Conservation (phyloP, 2,797 vertebrate genomes). For the Antrozous pallidus region DNA sequence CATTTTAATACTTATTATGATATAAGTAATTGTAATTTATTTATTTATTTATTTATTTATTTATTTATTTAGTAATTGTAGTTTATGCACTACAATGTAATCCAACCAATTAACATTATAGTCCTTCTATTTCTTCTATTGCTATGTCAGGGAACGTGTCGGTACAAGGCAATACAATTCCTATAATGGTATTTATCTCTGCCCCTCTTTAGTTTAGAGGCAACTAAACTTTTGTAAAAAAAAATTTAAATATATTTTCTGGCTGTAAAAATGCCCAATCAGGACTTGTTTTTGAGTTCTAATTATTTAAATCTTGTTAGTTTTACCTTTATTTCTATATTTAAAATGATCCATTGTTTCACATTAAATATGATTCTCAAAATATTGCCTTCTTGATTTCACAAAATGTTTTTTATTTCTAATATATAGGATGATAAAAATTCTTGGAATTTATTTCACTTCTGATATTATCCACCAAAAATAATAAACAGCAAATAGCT, state of each 20-base stretch:
- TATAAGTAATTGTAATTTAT: neutral
- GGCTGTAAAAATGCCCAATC: neutral
- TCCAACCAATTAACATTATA: neutral
- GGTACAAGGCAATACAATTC: neutral
- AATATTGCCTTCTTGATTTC: neutral
- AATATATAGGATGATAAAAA: neutral
- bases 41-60: too few species aligned
- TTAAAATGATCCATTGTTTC: neutral
- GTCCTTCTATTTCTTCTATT: neutral
- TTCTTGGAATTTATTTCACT: neutral
- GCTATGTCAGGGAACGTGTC: neutral
- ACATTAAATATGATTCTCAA: constrained; percentile 22
- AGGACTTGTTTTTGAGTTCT: neutral
- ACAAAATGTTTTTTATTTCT: neutral
- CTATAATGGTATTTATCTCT: neutral
- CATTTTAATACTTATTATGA: neutral
- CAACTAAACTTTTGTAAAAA: neutral
- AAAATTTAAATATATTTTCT: neutral
- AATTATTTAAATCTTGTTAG: neutral
- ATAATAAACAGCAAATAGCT: neutral
- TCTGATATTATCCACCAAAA: neutral
- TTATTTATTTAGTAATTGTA: neutral
- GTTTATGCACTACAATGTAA: neutral
- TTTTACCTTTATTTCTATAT: neutral
- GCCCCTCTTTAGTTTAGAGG: neutral